Evolutionary conservation across 2,113 vertebrate species (phyloP), one percentile per base, ranked within the genome.

Genomic region (Oxyura jamaicensis): DNA sequence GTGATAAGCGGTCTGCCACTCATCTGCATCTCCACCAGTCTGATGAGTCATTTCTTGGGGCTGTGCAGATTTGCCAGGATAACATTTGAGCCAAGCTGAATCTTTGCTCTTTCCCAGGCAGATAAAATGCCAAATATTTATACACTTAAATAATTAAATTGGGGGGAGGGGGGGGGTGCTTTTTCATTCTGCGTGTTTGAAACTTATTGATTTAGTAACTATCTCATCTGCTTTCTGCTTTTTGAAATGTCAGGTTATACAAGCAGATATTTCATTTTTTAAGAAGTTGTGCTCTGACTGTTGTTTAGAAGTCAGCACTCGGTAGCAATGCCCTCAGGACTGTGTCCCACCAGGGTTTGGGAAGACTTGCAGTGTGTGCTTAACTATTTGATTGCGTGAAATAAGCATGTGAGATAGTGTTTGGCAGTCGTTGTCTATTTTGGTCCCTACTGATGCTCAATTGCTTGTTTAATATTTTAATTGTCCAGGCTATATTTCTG

Each of bases 141-240:
- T 89, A 52, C 23, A 10, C 41, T 91, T 94, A 86, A 91, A 81
- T 91, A 91, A 90, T 91, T 92, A 84, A 96, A 93, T 56, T 31
- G 35, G 28, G 22, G 10, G 46, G 23, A 6, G 2, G 2, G 46
- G 23, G 7, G 2, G 2, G 31, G 13, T 26, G 28, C n/a, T 65
- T 95, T 95, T 91, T 91, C 48, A 73, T 68, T 79, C 86, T 28
- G 8, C 8, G 0, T 33, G 22, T 59, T 88, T 46, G 59, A 83
- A 94, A 82, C 18, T 14, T 93, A 92, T 8, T 66, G 86, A 95
- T 95, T 92, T 79, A 76, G 58, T 84, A 91, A 91, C 94, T 88
- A 8, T 75, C 73, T 90, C 60, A n/a, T 60, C 73, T 82, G 60
- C 55, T 95, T 90, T 96, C 69, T 73, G 66, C 44, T 69, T 75